Conservation (phyloP, 2,888 invertebrate species). For the Nomada fabriciana region DNA sequence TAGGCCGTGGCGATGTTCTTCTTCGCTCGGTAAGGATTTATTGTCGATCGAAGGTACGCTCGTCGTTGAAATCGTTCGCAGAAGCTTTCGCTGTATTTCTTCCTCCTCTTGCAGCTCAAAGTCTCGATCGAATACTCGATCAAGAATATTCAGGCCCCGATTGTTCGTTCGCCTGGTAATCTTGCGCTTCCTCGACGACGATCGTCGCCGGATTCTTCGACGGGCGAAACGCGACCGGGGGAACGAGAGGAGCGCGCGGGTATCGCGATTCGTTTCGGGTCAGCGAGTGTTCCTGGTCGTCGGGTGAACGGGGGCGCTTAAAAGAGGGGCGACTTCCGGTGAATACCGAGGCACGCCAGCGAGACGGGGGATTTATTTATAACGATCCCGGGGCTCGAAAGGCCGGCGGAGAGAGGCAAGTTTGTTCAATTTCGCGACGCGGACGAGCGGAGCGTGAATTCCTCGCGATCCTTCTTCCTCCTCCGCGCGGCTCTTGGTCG, state of each 20-base stretch:
- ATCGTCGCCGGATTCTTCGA: too few species aligned
- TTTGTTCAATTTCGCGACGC: constrained; percentile 33
- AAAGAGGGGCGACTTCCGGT: constrained; percentile 16
- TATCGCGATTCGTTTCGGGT: too few species aligned
- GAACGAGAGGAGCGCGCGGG: too few species aligned
- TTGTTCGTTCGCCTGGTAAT: too few species aligned
- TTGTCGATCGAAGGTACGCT: constrained; percentile 29
- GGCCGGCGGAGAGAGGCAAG: constrained; percentile 10
- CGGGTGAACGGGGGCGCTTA: too few species aligned
- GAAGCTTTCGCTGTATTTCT: too few species aligned
- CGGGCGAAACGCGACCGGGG: too few species aligned
- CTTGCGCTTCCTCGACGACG: too few species aligned
- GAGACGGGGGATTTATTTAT: constrained; percentile 36
- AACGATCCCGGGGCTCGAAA: constrained; percentile 19
- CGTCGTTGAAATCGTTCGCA: constrained; percentile 2
- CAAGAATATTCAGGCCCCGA: too few species aligned
- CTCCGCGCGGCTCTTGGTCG: neutral
- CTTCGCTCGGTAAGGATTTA: constrained; percentile 21
- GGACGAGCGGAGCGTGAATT: constrained; percentile 52
- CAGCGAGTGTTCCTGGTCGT: neutral
- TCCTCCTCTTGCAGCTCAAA: too few species aligned
- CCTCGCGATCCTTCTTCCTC: constrained; percentile 29
- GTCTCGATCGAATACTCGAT: too few species aligned
- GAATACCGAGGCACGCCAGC: neutral
- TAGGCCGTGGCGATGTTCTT: constrained; percentile 24